Evolutionary conservation across 2,888 invertebrate genomes (phyloP).

Genomic region (Habrosyne pyritoides): DNA sequence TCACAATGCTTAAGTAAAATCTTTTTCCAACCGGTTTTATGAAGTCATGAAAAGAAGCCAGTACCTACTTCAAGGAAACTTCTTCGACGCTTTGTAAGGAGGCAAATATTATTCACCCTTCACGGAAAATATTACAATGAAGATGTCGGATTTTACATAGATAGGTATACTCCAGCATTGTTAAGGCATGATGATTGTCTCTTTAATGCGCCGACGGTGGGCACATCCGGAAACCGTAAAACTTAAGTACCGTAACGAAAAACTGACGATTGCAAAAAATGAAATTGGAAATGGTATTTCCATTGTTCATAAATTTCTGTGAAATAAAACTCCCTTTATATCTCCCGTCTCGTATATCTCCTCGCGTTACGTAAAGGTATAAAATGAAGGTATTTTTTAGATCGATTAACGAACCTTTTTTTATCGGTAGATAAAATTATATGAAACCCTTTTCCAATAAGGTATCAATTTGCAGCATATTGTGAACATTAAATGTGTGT

Average conservation of each 20-base stretch:
- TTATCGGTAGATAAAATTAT: background rate
- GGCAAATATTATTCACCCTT: conserved; percentile 3
- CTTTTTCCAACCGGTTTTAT: conserved; percentile 3
- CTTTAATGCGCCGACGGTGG: background rate
- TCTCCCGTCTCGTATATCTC: background rate
- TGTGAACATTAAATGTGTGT: background rate
- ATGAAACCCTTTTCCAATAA: background rate
- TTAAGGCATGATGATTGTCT: background rate
- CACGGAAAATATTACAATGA: background rate
- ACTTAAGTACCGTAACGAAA: background rate
- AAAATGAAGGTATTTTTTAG: background rate
- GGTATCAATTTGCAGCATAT: background rate
- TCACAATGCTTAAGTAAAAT: conserved; percentile 1
- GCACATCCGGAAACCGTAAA: background rate
- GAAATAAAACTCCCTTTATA: background rate
- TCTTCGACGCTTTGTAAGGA: conserved; percentile 3
- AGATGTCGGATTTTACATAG: background rate
- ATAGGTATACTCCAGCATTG: background rate
- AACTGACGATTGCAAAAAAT: conserved; percentile 4
- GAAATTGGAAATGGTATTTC: background rate
- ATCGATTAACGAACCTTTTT: conserved; percentile 1
- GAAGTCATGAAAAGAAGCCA: conserved; percentile 5
- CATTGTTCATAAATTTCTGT: background rate
- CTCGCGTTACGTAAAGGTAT: background rate
- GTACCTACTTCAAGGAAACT: conserved; percentile 2